These are phyloP conservation scores for Chromis chromis DNA, from an alignment of 2,797 vertebrate species.

Conservation along the genomic window DNA sequence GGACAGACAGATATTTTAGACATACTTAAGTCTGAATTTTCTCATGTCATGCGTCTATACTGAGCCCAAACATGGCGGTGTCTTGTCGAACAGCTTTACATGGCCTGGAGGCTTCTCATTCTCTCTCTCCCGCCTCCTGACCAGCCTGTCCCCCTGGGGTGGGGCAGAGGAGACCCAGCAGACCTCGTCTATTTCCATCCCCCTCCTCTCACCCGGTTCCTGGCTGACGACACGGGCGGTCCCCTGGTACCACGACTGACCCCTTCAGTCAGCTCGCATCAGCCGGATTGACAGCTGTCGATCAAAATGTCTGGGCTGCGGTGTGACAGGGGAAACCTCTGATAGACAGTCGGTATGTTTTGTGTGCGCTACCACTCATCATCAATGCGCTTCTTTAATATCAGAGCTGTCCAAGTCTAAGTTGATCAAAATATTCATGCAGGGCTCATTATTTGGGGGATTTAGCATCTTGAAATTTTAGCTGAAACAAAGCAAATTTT, in stretches of 20 bases:
- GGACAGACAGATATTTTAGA: constrained; percentile 39
- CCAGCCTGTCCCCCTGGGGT: constrained; percentile 57
- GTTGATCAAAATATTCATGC: constrained; percentile 10
- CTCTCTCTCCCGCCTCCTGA: constrained; percentile 29
- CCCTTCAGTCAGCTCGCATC: constrained; percentile 72
- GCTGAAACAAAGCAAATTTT: neutral
- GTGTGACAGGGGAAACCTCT: constrained; percentile 55
- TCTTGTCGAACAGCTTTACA: constrained; percentile 45
- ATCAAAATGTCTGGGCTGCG: constrained; percentile 54
- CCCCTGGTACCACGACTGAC: constrained; percentile 65
- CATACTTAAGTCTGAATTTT: constrained; percentile 28
- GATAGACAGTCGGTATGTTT: constrained; percentile 52
- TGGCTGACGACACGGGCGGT: constrained; percentile 43
- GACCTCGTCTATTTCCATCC: constrained; percentile 69
- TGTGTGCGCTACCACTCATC: constrained; percentile 29
- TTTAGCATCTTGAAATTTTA: constrained; percentile 1
- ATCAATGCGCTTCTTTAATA: constrained; percentile 41
- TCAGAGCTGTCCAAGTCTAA: constrained; percentile 26
- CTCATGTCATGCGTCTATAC: constrained; percentile 14
- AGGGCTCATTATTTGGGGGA: neutral
- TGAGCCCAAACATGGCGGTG: constrained; percentile 21
- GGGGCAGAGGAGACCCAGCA: constrained; percentile 55
- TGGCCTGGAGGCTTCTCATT: constrained; percentile 19
- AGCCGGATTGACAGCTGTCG: constrained; percentile 76
- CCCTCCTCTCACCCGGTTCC: constrained; percentile 37